Percentiles rank a stretch among this genome's conserved stretches.
Evolutionary conservation across 2,888 invertebrate species (phyloP).

Genomic region (Terebella lapidaria): DNA sequence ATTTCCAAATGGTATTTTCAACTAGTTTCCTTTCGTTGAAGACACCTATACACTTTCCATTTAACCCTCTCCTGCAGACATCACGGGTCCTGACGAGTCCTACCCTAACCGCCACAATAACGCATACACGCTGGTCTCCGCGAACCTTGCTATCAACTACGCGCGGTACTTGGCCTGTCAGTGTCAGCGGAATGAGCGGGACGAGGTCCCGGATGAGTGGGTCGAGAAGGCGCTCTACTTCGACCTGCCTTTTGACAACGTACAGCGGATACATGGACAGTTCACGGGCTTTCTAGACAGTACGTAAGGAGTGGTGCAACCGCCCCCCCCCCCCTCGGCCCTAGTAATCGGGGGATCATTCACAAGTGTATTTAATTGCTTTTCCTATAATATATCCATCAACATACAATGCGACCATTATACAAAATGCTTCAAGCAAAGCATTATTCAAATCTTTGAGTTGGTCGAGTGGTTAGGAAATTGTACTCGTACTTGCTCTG

Average conservation of each 20-base stretch:
- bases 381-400: too few relatives aligned
- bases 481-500: too few relatives aligned
- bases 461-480: too few relatives aligned
- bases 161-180: conserved; percentile 25
- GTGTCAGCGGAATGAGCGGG: conserved; percentile 21
- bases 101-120: conserved; percentile 27
- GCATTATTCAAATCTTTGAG: too few relatives aligned
- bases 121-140: conserved; percentile 26
- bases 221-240: conserved; percentile 27
- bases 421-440: too few relatives aligned
- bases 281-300: conserved; percentile 23
- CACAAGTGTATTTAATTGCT: too few relatives aligned
- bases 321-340: too few relatives aligned
- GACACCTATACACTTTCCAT: background rate
- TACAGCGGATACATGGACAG: conserved; percentile 25
- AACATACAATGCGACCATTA: too few relatives aligned
- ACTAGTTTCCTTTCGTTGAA: too few relatives aligned
- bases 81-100: conserved; percentile 28
- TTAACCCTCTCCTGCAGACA: conserved; percentile 14
- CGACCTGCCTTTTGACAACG: conserved; percentile 26
- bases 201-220: conserved; percentile 27
- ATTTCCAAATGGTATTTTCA: background rate
- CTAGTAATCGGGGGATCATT: too few relatives aligned
- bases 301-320: conserved; percentile 9
- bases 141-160: conserved; percentile 29